These are phyloP conservation scores for Thamnaconus septentrionalis DNA, from an alignment of 2,113 vertebrate genomes.

Conservation along the genomic window DNA sequence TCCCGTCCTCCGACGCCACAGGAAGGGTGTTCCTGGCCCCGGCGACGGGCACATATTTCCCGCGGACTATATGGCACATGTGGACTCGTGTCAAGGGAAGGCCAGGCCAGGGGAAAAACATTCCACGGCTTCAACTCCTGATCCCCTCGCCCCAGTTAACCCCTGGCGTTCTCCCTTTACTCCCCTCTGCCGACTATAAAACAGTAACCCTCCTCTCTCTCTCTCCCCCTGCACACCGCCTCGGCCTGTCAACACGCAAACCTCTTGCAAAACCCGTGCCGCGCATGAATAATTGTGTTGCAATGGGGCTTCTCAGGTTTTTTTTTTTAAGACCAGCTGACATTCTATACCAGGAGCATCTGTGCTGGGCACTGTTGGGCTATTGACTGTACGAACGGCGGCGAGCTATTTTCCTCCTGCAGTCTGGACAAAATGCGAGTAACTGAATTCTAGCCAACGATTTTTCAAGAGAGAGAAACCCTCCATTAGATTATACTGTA, in stretches of 20 bases:
- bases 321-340: slow-evolving; percentile 22
- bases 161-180: slow-evolving; percentile 23
- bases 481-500: slow-evolving; percentile 15
- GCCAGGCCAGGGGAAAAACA: slow-evolving; percentile 52
- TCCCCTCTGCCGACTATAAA: slow-evolving; percentile 24
- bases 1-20: slow-evolving; percentile 10
- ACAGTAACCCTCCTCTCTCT: slow-evolving; percentile 34
- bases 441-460: no score
- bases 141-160: slow-evolving; percentile 63
- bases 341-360: slow-evolving; percentile 39
- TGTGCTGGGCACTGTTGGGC: slow-evolving; percentile 14
- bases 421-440: neutral
- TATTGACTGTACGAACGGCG: slow-evolving; percentile 13
- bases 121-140: slow-evolving; percentile 58
- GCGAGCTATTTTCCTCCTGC: neutral
- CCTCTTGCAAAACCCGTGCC: slow-evolving; percentile 22
- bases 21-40: slow-evolving; percentile 35
- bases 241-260: slow-evolving; percentile 33
- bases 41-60: slow-evolving; percentile 59
- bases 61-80: slow-evolving; percentile 37
- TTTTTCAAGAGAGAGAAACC: slow-evolving; percentile 1
- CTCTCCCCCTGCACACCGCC: slow-evolving; percentile 12
- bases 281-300: slow-evolving; percentile 27
- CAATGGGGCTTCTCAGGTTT: slow-evolving; percentile 37
- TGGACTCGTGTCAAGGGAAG: slow-evolving; percentile 42